phyloP scores from a whole-genome alignment of 2,797 vertebrate genomes.

The Fringilla coelebs region DNA sequence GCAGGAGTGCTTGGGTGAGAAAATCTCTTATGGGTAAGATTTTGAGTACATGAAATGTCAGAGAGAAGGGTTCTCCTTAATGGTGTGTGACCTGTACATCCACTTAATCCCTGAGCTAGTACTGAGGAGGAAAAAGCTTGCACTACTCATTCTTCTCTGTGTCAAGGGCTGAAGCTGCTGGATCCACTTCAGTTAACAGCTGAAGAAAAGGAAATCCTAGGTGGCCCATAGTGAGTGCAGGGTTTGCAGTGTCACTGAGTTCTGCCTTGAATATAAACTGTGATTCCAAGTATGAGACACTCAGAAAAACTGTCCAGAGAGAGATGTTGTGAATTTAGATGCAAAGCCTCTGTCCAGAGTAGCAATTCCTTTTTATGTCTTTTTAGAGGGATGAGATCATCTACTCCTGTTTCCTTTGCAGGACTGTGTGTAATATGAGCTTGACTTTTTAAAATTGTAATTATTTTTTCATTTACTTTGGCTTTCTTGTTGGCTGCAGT shows the following conservation, averaged over 20 bases:
- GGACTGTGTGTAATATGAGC: not conserved
- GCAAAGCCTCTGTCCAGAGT: not conserved
- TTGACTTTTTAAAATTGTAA: not conserved
- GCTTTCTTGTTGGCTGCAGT: not conserved
- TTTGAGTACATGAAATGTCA: not conserved
- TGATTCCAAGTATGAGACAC: not conserved
- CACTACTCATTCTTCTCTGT: not conserved
- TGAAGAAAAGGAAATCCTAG: slow-evolving; percentile 10
- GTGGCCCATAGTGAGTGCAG: not conserved
- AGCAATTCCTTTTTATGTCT: not conserved
- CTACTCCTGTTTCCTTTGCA: not conserved
- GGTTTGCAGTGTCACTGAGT: not conserved
- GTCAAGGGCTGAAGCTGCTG: slow-evolving; percentile 21
- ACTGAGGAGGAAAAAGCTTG: not conserved
- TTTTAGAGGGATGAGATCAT: not conserved
- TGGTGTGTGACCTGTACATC: slow-evolving; percentile 28
- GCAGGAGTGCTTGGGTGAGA: slow-evolving; percentile 9
- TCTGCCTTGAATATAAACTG: not conserved
- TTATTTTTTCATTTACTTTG: not conserved
- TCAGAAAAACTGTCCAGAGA: not conserved
- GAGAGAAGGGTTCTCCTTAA: slow-evolving; percentile 27
- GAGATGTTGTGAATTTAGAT: not conserved
- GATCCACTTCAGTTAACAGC: slow-evolving; percentile 6
- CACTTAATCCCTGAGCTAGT: slow-evolving; percentile 17
- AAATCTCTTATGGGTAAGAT: not conserved